Percentiles rank a stretch among this genome's conserved stretches.
phyloP scores from a whole-genome alignment of 2,797 vertebrate genomes.

The Alcedo quadribrachys region DNA sequence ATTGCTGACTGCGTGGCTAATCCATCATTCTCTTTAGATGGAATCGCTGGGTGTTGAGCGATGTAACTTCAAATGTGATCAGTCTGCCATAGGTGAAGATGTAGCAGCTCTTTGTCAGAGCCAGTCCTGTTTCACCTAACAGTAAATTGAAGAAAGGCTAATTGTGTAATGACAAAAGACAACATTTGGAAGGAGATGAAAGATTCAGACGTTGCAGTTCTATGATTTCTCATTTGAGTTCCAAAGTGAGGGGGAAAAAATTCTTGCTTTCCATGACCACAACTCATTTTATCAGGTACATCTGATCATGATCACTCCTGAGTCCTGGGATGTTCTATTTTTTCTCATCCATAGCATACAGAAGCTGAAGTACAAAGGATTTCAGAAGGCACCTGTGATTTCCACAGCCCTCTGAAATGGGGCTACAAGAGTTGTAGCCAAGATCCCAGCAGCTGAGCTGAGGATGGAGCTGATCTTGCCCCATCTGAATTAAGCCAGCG shows the following conservation, averaged over 20 bases:
- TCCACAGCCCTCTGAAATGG: neutral
- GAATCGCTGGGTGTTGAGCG: slow-evolving; percentile 51
- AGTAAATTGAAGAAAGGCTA: slow-evolving; percentile 23
- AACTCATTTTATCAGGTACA: neutral
- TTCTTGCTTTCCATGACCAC: neutral
- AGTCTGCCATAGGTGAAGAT: slow-evolving; percentile 35
- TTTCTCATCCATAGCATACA: neutral
- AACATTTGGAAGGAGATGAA: slow-evolving; percentile 27
- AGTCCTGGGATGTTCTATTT: slow-evolving; percentile 3
- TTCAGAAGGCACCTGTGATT: slow-evolving; percentile 26
- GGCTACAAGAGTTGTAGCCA: neutral
- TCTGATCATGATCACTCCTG: neutral
- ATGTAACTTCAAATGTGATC: slow-evolving; percentile 50
- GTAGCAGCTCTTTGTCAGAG: slow-evolving; percentile 41
- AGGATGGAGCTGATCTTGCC: neutral
- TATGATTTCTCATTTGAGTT: slow-evolving; percentile 40
- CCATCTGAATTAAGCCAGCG: neutral
- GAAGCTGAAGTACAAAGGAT: slow-evolving; percentile 27
- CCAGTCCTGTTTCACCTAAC: slow-evolving; percentile 35
- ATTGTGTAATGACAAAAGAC: slow-evolving; percentile 47
- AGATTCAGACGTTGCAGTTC: slow-evolving; percentile 5
- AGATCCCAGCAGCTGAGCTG: neutral
- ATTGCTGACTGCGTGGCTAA: slow-evolving; percentile 48
- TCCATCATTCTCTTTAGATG: slow-evolving; percentile 43
- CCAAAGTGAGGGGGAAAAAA: neutral